phyloP scores from a whole-genome alignment of 2,888 invertebrate genomes.

The Tetragonula carbonaria region DNA sequence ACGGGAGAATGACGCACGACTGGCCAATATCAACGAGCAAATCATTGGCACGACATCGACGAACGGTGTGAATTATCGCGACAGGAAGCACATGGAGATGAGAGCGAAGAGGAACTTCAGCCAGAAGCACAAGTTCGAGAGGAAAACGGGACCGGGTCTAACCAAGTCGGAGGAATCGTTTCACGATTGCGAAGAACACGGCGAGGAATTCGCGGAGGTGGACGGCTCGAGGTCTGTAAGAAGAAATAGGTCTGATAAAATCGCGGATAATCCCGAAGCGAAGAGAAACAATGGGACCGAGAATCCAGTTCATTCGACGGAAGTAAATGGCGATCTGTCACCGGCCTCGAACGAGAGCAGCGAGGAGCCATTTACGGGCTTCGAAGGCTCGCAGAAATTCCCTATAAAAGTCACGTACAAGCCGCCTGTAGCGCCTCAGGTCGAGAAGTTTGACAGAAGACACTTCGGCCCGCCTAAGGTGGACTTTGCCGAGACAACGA shows the following conservation, averaged over 20 bases:
- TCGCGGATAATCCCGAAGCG: neutral
- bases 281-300: slow-evolving; percentile 23
- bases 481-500: slow-evolving; percentile 59
- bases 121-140: neutral
- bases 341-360: slow-evolving; percentile 38
- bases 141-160: neutral
- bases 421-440: slow-evolving; percentile 63
- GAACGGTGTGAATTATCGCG: neutral
- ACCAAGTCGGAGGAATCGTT: neutral
- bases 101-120: slow-evolving; percentile 26
- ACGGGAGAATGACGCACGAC: neutral
- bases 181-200: slow-evolving; percentile 23
- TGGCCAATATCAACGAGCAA: neutral
- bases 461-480: slow-evolving; percentile 78
- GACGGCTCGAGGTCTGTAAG: slow-evolving; percentile 14
- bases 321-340: slow-evolving; percentile 19
- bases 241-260: slow-evolving; percentile 24
- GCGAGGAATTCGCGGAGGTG: neutral
- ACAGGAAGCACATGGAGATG: neutral
- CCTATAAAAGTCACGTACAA: slow-evolving; percentile 73
- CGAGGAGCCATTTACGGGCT: slow-evolving; percentile 74
- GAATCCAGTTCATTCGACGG: slow-evolving; percentile 12
- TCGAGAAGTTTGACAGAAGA: slow-evolving; percentile 79
- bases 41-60: neutral
- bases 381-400: slow-evolving; percentile 77